These are phyloP conservation scores for Arctia plantaginis DNA, from an alignment of 2,888 invertebrate species.

Conservation along the genomic window DNA sequence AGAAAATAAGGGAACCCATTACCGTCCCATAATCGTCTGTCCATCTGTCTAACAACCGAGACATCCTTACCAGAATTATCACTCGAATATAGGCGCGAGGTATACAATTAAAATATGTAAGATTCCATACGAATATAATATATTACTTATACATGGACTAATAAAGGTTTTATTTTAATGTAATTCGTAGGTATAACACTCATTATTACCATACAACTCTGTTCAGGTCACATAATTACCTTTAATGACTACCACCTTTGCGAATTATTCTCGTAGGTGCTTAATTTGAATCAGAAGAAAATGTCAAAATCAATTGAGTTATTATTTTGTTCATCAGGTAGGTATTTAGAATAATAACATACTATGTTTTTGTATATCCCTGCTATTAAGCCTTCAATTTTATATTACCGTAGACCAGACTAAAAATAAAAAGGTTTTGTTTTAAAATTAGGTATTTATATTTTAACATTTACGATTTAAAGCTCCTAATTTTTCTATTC, in stretches of 20 bases:
- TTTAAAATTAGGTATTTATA: too few relatives aligned
- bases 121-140: not conserved
- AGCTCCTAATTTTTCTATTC: too few relatives aligned
- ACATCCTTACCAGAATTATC: not conserved
- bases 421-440: too few relatives aligned
- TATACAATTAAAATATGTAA: not conserved
- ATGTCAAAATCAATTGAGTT: slow-evolving; percentile 1
- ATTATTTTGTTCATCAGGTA: not conserved
- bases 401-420: not conserved
- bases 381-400: not conserved
- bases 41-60: not conserved
- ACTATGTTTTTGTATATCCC: not conserved
- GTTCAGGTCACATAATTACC: not conserved
- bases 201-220: not conserved
- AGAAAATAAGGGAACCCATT: not conserved
- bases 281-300: not conserved
- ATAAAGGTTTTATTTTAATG: not conserved
- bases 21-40: not conserved
- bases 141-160: not conserved
- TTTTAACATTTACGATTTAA: too few relatives aligned
- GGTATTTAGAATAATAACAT: not conserved
- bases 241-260: not conserved
- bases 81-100: not conserved
- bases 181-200: not conserved
- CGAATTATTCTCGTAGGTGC: not conserved